Conservation (phyloP, 2,797 vertebrate genomes). For the Pipistrellus pygmaeus region DNA sequence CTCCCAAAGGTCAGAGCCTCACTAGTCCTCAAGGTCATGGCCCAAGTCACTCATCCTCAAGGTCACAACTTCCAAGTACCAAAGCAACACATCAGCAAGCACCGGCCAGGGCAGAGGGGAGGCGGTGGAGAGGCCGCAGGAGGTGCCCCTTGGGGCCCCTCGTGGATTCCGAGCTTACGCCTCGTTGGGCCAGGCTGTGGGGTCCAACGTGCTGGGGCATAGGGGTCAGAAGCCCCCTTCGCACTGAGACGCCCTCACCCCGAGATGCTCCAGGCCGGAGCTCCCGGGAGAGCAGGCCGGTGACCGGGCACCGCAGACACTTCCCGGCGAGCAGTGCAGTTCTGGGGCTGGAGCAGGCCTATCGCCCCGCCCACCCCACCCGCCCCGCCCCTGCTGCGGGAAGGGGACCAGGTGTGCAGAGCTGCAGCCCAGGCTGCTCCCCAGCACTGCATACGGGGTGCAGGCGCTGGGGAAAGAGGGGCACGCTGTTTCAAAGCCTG, state of each 20-base stretch:
- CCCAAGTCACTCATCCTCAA: not conserved
- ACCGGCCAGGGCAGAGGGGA: too few relatives aligned
- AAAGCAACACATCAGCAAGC: not conserved
- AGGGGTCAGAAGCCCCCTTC: not conserved
- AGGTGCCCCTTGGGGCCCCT: too few relatives aligned
- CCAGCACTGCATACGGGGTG: rapidly evolving
- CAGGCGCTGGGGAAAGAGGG: not conserved
- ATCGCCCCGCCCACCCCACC: too few relatives aligned
- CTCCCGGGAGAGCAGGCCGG: not conserved
- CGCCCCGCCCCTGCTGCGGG: rapidly evolving
- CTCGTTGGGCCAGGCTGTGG: too few relatives aligned
- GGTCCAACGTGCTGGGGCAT: too few relatives aligned
- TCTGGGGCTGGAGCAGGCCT: too few relatives aligned
- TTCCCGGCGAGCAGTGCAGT: too few relatives aligned
- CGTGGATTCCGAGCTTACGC: too few relatives aligned
- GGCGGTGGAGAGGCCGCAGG: not conserved
- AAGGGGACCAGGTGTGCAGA: too few relatives aligned
- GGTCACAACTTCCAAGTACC: not conserved
- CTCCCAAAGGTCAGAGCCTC: not conserved
- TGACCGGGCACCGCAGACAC: too few relatives aligned
- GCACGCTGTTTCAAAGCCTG: not conserved
- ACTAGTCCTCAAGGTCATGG: not conserved
- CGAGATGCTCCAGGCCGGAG: not conserved
- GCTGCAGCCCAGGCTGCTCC: not conserved
- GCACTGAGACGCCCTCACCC: not conserved